Percentiles rank a stretch among this genome's conserved stretches.
Evolutionary conservation across 2,797 vertebrate species (phyloP).

Genomic region (Mycteria americana): DNA sequence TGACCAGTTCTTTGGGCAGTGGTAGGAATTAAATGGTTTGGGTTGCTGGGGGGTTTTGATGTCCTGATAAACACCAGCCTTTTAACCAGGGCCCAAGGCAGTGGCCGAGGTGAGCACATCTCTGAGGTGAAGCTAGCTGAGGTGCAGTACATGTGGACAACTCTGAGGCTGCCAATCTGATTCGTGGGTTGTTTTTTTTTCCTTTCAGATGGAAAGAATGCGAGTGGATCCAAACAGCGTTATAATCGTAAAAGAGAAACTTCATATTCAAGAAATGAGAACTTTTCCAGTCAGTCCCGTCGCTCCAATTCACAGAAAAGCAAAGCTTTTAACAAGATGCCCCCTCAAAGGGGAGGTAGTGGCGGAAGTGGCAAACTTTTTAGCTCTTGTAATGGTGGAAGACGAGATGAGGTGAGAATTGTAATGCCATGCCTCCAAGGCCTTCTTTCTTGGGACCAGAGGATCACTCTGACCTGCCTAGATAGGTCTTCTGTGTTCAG

Average conservation of each 20-base stretch:
- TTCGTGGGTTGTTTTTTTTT: background rate
- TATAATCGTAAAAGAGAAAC: slow-evolving; percentile 94
- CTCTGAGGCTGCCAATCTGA: background rate
- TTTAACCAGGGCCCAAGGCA: background rate
- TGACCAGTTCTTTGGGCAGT: background rate
- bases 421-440: background rate
- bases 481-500: background rate
- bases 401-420: slow-evolving; percentile 94
- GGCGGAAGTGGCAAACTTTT: slow-evolving; percentile 81
- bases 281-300: slow-evolving; percentile 85
- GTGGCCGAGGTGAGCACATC: background rate
- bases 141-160: fast-evolving
- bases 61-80: background rate
- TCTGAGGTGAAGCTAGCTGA: background rate
- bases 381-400: slow-evolving; percentile 91
- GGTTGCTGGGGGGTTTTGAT: background rate
- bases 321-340: slow-evolving; percentile 99
- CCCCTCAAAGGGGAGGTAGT: slow-evolving; percentile 86
- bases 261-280: slow-evolving; percentile 89
- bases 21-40: background rate
- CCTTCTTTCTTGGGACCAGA: background rate
- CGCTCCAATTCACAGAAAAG: slow-evolving; percentile 98
- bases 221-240: slow-evolving; percentile 88
- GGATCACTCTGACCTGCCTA: background rate
- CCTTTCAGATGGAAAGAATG: slow-evolving; percentile 89